A percentile compares a stretch with the other conserved stretches of the same genome.
These are phyloP conservation scores for Amblyraja radiata DNA, from an alignment of 2,797 vertebrate species.

Conservation along the genomic window DNA sequence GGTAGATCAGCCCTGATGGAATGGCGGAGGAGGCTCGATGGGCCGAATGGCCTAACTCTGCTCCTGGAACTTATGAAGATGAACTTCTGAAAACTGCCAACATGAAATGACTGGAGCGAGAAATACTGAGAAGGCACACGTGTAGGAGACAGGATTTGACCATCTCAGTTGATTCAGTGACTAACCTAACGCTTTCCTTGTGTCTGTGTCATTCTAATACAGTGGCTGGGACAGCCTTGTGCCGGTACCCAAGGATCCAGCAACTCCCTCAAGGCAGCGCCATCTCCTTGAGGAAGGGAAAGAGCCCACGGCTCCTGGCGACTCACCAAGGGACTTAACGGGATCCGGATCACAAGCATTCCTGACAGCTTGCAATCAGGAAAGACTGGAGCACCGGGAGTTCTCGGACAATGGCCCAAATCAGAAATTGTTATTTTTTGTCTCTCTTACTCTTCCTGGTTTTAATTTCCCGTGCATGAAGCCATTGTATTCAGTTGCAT, in stretches of 20 bases:
- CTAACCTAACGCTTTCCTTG: background rate
- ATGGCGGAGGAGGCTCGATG: too few relatives aligned
- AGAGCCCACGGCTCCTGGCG: background rate
- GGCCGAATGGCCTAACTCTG: too few relatives aligned
- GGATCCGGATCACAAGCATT: background rate
- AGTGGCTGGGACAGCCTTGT: conserved; percentile 61
- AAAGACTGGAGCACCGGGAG: conserved; percentile 7
- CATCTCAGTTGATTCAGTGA: background rate
- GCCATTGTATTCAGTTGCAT: conserved; percentile 68
- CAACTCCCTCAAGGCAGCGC: conserved; percentile 64
- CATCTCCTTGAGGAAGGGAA: conserved; percentile 57
- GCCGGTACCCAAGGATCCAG: conserved; percentile 66
- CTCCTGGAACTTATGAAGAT: too few relatives aligned
- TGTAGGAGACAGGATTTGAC: background rate
- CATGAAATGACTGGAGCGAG: background rate
- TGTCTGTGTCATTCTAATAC: conserved; percentile 16
- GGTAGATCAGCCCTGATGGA: too few relatives aligned
- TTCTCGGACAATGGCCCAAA: conserved; percentile 14
- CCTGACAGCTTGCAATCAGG: conserved; percentile 9
- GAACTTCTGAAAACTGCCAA: background rate
- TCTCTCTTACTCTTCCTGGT: background rate
- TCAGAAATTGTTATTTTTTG: background rate
- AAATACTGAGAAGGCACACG: background rate
- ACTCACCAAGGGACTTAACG: background rate
- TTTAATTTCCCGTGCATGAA: conserved; percentile 50